Evolutionary conservation across 1,140 invertebrate genomes (phyloP).

Genomic region (Panonychus citri): DNA sequence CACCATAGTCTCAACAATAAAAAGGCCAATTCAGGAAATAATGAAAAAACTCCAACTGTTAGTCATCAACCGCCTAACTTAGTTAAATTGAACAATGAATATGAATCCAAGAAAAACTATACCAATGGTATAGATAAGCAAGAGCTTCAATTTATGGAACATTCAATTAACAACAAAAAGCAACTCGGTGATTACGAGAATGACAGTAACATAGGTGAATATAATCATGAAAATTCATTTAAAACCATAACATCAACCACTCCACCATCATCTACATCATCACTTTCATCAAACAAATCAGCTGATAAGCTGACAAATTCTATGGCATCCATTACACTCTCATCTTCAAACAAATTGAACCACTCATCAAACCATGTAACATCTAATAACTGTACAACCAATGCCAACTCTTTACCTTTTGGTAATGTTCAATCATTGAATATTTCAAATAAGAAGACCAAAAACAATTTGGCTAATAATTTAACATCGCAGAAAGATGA

Average conservation of each 20-base stretch:
- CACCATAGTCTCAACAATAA: conserved; percentile 6
- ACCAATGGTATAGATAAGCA: conserved; percentile 13
- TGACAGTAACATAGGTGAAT: conserved; percentile 27
- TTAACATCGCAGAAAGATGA: conserved; percentile 29
- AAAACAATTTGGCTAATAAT: conserved; percentile 23
- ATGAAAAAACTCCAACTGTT: not conserved
- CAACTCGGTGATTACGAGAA: conserved; percentile 21
- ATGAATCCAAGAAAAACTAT: conserved; percentile 10
- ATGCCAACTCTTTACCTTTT: conserved; percentile 17
- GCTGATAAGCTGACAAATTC: not conserved
- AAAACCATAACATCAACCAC: conserved; percentile 11
- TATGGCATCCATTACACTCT: not conserved
- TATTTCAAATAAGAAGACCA: conserved; percentile 20
- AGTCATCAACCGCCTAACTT: not conserved
- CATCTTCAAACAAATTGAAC: conserved; percentile 2
- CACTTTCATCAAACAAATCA: conserved; percentile 8
- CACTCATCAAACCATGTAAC: conserved; percentile 10
- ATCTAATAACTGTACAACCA: conserved; percentile 18
- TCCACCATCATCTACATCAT: not conserved
- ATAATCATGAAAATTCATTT: conserved; percentile 20
- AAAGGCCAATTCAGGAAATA: not conserved
- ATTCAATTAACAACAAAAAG: conserved; percentile 8
- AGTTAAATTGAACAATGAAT: conserved; percentile 3
- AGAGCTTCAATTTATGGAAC: conserved; percentile 17
- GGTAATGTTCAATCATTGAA: conserved; percentile 28